Evolutionary conservation across 1,140 invertebrate species (phyloP), one percentile per base, ranked within the genome.

Genomic region (Zeugodacus cucurbitae): DNA sequence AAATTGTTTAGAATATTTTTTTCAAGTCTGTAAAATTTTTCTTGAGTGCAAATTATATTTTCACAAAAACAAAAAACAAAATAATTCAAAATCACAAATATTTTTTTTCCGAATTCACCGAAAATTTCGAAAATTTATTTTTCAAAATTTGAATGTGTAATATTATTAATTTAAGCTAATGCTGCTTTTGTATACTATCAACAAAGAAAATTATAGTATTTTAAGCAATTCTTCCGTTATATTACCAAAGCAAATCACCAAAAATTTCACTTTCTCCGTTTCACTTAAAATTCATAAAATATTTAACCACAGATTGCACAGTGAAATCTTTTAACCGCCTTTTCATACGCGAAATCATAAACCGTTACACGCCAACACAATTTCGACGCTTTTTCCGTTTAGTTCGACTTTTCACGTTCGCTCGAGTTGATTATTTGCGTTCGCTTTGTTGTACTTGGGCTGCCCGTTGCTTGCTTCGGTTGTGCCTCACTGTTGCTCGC

Each of bases 401-500:
- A n/a, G n/a, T n/a, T 8, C n/a, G n/a, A 26, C 67, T 82, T 82
- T 48, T 82, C 37, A 82, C 74, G 74, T 82, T 14, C 7, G 7
- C 37, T 59, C 32, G 20, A 34, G 29, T 88, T 32, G 67, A 22
- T 44, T 87, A 48, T 59, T 78, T 37, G 54, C 59, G 41, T 5
- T 62, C 44, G 41, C 34, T 48, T 58, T 37, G 57, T 64, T 32
- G 41, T 20, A 22, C 29, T 37, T 44, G 32, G 44, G 17, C 34
- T 74, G 74, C 41, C 34, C 17, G 85, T 64, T 67, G 82, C 54
- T 64, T 67, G 82, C 54, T 86, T 57, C n/a, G 22, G n/a, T 82
- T 82, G 48, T 54, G 85, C 87, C 87, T 89, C 57, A 82, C 89
- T 89, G 89, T 88, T 88, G 89, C 89, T 89, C 89, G 89, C 85